phyloP scores from a whole-genome alignment of 2,113 vertebrate genomes.

The Mungos mungo region DNA sequence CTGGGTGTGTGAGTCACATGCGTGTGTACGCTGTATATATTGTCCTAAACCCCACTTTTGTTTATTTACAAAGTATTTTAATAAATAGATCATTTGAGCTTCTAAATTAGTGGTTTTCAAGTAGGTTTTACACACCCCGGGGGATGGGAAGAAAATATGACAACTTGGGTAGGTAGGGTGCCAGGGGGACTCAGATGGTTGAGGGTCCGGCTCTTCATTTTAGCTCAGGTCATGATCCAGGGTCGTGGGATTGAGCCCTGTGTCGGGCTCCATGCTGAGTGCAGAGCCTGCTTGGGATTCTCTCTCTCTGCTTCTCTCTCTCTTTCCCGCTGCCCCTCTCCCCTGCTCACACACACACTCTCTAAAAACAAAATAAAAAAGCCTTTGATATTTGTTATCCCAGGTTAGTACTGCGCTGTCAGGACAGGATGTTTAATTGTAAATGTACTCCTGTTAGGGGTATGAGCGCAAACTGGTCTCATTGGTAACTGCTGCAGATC shows the following conservation, averaged over 20 bases:
- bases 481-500: neutral
- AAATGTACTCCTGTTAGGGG: neutral
- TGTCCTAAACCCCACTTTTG: neutral
- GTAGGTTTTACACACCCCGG: neutral
- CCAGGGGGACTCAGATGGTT: too few species aligned
- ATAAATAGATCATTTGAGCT: neutral
- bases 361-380: too few species aligned
- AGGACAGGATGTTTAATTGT: neutral
- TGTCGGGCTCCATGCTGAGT: too few species aligned
- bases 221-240: too few species aligned
- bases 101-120: neutral
- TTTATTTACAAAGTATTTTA: neutral
- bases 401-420: neutral
- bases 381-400: neutral
- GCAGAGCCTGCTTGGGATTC: too few species aligned
- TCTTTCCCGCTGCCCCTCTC: too few species aligned
- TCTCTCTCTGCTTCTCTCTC: too few species aligned
- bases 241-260: too few species aligned
- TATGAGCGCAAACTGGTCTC: neutral
- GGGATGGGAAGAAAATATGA: neutral
- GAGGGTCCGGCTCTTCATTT: too few species aligned
- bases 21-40: rapidly evolving
- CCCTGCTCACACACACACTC: too few species aligned
- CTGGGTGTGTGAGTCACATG: rapidly evolving
- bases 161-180: neutral